Base-by-base conservation (phyloP, 1,140 invertebrate species). In the Tetramorium simillimum region DNA sequence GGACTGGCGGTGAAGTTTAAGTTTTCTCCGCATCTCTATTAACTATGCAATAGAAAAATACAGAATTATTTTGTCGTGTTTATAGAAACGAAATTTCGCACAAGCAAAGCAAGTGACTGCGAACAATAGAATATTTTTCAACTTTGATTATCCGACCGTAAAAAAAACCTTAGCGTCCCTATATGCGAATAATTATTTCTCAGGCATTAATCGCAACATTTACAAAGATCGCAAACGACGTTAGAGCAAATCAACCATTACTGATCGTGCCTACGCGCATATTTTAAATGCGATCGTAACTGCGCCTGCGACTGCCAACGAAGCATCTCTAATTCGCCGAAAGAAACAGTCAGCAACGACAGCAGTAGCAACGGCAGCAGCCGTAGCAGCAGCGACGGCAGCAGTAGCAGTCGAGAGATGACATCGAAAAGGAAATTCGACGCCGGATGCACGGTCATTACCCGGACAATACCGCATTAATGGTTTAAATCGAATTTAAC, bases 401-500 rank as follows among this genome's bases (percentile, higher is more conserved):
- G 91, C 86, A 87, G 78, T 56, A 78, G 43, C 70, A 60, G 63
- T 16, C 58, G 46, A 69, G 72, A 87, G 72, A 76, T 63, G 80
- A 72, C 76, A 37, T 67, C 73, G 87, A 87, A 86, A 86, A 85
- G 85, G 87, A 88, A 85, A 58, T 7, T 67, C 63, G 46, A 33
- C 24, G 28, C 63, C 81, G 86, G 84, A 85, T 72, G 63, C 88
- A 89, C 86, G 90, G 86, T 93, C 93, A 93, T 94, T 94, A 94
- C 86, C 88, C 89, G 85, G 90, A 94, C 93, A 94, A 94, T 94
- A 89, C 93, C 90, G 89, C 91, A 93, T 94, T 94, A 93, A 93
- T 92, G 93, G 92, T 92, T 93, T 91, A 91, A 93, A 94, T 93
- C 91, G 92, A 93, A 93, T 94, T 94, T 92, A 94, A 92, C 92